Percentiles rank a stretch among this genome's conserved stretches.
Evolutionary conservation across 2,113 vertebrate genomes (phyloP).

Genomic region (Ceyx melanurus): DNA sequence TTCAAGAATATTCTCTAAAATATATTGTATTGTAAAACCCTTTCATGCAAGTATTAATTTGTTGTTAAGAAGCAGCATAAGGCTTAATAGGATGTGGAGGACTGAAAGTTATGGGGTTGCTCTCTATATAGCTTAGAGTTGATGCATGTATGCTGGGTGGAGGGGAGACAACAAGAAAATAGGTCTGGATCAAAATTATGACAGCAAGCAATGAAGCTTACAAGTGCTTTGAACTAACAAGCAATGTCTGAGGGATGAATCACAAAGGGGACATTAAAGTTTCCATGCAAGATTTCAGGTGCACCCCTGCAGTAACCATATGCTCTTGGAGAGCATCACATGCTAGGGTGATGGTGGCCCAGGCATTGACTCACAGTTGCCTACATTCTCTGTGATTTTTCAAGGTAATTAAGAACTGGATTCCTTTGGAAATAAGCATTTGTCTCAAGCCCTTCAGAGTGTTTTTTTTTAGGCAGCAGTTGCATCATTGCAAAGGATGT

Average conservation of each 20-base stretch:
- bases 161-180: neutral
- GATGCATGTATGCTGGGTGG: neutral
- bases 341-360: neutral
- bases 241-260: neutral
- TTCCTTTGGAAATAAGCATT: neutral
- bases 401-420: neutral
- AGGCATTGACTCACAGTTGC: neutral
- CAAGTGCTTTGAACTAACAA: neutral
- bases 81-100: neutral
- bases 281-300: neutral
- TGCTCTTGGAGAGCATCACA: rapidly evolving
- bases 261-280: neutral
- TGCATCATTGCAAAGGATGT: neutral
- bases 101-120: neutral
- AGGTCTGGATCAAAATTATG: neutral
- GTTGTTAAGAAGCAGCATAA: neutral
- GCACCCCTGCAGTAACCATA: neutral
- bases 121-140: neutral
- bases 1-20: slow-evolving; percentile 4
- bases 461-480: neutral
- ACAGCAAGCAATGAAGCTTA: neutral
- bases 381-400: neutral
- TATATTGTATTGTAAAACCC: neutral
- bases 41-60: neutral
- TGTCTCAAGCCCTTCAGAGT: neutral